Conservation (phyloP, 2,113 vertebrate species). For the Lepus europaeus region DNA sequence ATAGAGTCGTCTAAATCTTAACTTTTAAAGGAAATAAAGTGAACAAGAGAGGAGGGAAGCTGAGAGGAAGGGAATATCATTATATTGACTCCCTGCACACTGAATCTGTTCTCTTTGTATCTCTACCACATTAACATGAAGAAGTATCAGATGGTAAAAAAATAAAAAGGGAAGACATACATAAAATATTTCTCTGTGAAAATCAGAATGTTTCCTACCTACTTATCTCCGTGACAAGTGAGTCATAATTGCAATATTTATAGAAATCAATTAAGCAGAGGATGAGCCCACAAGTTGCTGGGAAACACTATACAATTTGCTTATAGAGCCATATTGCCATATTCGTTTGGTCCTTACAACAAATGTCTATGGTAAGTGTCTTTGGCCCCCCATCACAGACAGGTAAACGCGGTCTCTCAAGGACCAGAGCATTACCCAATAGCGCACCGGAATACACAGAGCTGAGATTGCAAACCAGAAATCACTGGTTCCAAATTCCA, state of each 20-base stretch:
- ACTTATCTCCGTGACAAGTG: not conserved
- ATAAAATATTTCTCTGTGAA: not conserved
- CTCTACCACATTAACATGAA: too few relatives aligned
- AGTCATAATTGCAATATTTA: not conserved
- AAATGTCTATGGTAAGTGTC: not conserved
- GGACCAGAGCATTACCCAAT: accelerated
- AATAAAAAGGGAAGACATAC: not conserved
- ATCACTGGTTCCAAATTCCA: not conserved
- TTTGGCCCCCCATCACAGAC: not conserved
- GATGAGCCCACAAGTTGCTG: not conserved
- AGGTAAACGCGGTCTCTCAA: not conserved
- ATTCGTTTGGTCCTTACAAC: not conserved
- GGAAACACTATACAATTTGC: not conserved
- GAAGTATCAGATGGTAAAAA: not conserved
- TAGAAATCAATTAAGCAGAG: not conserved
- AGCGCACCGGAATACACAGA: not conserved
- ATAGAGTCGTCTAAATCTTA: too few relatives aligned
- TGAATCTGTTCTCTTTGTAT: too few relatives aligned
- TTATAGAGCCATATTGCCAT: not conserved
- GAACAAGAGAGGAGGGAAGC: too few relatives aligned
- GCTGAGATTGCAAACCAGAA: not conserved
- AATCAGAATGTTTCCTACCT: not conserved
- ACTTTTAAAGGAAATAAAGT: too few relatives aligned
- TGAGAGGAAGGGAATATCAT: too few relatives aligned
- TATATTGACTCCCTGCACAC: too few relatives aligned